These are phyloP conservation scores for Siniperca obscura DNA, from an alignment of 2,797 vertebrate genomes.

Conservation along the genomic window DNA sequence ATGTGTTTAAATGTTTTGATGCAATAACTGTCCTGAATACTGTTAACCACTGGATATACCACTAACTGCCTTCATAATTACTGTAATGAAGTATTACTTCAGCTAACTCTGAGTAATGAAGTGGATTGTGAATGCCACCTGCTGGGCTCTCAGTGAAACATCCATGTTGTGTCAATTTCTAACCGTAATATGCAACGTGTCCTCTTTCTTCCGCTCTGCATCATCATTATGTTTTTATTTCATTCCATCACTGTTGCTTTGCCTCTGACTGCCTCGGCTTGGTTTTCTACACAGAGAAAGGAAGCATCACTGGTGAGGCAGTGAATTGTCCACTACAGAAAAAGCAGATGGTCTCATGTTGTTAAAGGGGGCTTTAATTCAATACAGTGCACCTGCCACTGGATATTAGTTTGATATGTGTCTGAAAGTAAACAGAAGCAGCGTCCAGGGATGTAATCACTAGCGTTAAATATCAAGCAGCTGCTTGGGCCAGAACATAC, in stretches of 20 bases:
- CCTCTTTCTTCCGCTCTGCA: conserved; percentile 39
- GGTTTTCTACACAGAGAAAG: conserved; percentile 39
- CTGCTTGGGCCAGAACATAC: background rate
- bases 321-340: conserved; percentile 35
- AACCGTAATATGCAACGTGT: conserved; percentile 18
- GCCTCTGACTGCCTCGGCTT: conserved; percentile 27
- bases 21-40: background rate
- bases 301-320: conserved; percentile 21
- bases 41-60: background rate
- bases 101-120: background rate
- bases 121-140: conserved; percentile 75
- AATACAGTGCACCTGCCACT: conserved; percentile 65
- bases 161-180: conserved; percentile 25
- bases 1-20: conserved; percentile 9
- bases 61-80: conserved; percentile 7
- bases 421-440: conserved; percentile 73
- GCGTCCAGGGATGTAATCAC: conserved; percentile 44
- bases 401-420: conserved; percentile 66
- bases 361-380: conserved; percentile 68
- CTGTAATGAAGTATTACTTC: background rate
- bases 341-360: conserved; percentile 53
- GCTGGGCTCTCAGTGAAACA: conserved; percentile 70
- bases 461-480: conserved; percentile 47
- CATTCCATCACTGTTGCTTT: conserved; percentile 42
- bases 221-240: conserved; percentile 56